Evolutionary conservation across 2,888 invertebrate species (phyloP), one percentile per base, ranked within the genome.

Genomic region (Conchocele bisecta): DNA sequence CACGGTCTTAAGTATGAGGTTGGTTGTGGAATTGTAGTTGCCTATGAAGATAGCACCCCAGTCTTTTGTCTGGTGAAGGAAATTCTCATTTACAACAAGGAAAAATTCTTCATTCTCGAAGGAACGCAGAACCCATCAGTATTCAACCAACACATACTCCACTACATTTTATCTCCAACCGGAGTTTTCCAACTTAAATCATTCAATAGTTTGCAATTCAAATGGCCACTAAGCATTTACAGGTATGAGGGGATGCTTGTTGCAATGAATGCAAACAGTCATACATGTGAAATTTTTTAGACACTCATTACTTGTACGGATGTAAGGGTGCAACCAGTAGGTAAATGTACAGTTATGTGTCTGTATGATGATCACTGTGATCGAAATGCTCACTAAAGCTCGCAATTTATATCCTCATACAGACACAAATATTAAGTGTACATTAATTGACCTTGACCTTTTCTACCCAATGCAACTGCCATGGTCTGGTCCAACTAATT

Each of bases 231-330:
- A 17, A 59, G 59, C 41, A 28, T 37, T 2, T 51, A 53, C 51
- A 46, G 37, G 13, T 48, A 59, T 33, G 37, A 59, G 24, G 59
- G 59, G 11, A 35, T 31, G 26, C 24, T 46, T 44, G 59, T 59
- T 15, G 24, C 17, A 17, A 46, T 59, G 59, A 59, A 48, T 33
- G 26, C 13, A 13, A 48, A 59, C n/a, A n/a, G n/a, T n/a, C n/a
- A n/a, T 22, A 33, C 31, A 11, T 59, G 59, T 59, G 59, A 59
- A 46, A 59, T 59, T 22, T 59, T 59, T 33, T 48, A 24, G 28
- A 13, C 7, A 6, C n/a, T n/a, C n/a, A n/a, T n/a, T n/a, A n/a
- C n/a, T n/a, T n/a, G n/a, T n/a, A n/a, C n/a, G n/a, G n/a, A n/a
- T n/a, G n/a, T n/a, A n/a, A n/a, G n/a, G n/a, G n/a, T n/a, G n/a